Percentiles rank a stretch among this genome's conserved stretches.
phyloP scores from a whole-genome alignment of 2,797 vertebrate species.

The Tragelaphus eurycerus region DNA sequence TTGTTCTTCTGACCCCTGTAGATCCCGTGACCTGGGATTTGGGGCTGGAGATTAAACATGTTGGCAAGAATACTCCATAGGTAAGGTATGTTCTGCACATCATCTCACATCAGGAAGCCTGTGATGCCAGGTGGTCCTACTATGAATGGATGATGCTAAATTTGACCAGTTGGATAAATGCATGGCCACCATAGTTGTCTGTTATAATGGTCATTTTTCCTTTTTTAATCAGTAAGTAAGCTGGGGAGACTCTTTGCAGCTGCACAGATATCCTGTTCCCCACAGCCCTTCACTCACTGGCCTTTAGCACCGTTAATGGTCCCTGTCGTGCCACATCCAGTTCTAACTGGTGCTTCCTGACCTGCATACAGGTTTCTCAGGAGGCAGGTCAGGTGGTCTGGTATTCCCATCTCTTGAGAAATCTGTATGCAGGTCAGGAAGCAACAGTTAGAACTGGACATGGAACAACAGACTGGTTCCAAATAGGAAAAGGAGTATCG shows the following conservation, averaged over 20 bases:
- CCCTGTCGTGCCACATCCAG: too few species aligned
- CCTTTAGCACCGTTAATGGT: neutral
- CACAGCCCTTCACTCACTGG: neutral
- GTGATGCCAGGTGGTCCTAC: neutral
- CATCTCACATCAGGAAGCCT: neutral
- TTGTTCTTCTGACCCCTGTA: neutral
- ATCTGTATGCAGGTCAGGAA: too few species aligned
- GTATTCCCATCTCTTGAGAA: too few species aligned
- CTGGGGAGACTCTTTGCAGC: neutral
- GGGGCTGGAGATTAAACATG: neutral
- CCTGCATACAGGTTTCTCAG: too few species aligned
- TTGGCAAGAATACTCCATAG: neutral
- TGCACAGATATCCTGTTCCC: neutral
- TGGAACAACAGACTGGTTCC: too few species aligned
- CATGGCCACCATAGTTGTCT: neutral
- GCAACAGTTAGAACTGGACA: accelerated
- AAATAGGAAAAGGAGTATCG: too few species aligned
- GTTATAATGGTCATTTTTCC: neutral
- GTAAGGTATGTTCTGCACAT: neutral
- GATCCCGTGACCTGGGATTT: neutral
- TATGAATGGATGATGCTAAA: neutral
- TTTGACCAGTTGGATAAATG: neutral
- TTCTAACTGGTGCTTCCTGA: too few species aligned
- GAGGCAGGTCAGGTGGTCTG: too few species aligned
- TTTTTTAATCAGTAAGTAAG: neutral